These are phyloP conservation scores for Phoenicopterus ruber DNA, from an alignment of 2,113 vertebrate species.

Conservation along the genomic window DNA sequence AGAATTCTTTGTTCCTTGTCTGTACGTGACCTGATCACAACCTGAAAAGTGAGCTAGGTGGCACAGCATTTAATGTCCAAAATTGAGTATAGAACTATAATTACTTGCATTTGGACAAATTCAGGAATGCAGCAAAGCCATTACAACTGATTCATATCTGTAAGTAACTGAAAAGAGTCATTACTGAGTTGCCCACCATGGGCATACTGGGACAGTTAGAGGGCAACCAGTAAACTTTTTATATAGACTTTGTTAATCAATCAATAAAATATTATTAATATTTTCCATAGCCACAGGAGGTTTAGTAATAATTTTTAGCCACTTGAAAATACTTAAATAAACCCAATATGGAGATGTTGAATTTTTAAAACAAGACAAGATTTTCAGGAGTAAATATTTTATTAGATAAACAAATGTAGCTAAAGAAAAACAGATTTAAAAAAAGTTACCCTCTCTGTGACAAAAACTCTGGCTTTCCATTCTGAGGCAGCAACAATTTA, in stretches of 20 bases:
- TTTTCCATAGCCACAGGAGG: background rate
- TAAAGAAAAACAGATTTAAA: background rate
- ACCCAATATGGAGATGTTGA: background rate
- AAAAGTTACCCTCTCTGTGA: rapidly evolving
- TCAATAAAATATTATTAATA: background rate
- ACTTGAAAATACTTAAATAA: background rate
- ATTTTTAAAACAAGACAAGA: background rate
- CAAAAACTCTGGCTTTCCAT: background rate
- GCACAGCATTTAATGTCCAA: background rate
- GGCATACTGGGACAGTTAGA: background rate
- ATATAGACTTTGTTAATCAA: background rate
- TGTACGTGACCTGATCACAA: background rate
- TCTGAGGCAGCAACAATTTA: background rate
- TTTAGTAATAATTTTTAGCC: background rate
- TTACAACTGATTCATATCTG: background rate
- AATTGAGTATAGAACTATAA: background rate
- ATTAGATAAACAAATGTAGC: background rate
- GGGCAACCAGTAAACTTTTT: background rate
- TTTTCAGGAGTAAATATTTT: background rate
- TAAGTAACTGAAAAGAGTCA: background rate
- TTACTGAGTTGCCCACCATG: background rate
- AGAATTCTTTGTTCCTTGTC: background rate
- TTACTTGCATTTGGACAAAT: background rate
- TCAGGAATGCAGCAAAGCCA: background rate
- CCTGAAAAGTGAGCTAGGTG: background rate